These are phyloP conservation scores for Lymantria monacha DNA, from an alignment of 2,888 invertebrate species.

Conservation along the genomic window DNA sequence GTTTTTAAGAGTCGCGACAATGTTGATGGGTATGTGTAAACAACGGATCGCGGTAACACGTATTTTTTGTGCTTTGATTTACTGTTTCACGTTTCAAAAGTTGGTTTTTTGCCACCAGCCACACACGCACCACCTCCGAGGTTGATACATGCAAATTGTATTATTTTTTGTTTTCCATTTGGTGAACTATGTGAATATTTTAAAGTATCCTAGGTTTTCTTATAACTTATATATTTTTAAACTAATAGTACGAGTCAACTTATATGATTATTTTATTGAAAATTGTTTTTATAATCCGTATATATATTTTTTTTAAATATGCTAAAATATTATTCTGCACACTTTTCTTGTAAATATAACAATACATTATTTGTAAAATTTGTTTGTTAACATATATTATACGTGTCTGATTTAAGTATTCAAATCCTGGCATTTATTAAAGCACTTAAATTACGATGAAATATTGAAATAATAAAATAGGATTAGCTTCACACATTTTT, in stretches of 20 bases:
- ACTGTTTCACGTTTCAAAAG: conserved; percentile 76
- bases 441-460: too few species aligned
- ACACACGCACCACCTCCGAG: conserved; percentile 72
- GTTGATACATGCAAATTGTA: conserved; percentile 53
- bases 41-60: conserved; percentile 74
- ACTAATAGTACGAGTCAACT: neutral
- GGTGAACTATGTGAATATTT: conserved; percentile 31
- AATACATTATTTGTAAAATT: too few species aligned
- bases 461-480: too few species aligned
- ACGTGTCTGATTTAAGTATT: too few species aligned
- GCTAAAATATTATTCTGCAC: too few species aligned
- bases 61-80: conserved; percentile 78
- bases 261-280: too few species aligned
- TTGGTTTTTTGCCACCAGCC: conserved; percentile 66
- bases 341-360: too few species aligned
- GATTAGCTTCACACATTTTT: too few species aligned
- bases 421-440: too few species aligned
- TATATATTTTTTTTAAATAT: too few species aligned
- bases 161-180: conserved; percentile 20
- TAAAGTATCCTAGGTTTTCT: neutral
- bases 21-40: conserved; percentile 69
- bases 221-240: neutral
- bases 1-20: conserved; percentile 66
- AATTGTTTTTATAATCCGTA: too few species aligned
- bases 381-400: too few species aligned